Percentiles rank a stretch among this genome's conserved stretches.
These are phyloP conservation scores for Sinohyriopsis cumingii DNA, from an alignment of 2,888 invertebrate species.

Conservation along the genomic window DNA sequence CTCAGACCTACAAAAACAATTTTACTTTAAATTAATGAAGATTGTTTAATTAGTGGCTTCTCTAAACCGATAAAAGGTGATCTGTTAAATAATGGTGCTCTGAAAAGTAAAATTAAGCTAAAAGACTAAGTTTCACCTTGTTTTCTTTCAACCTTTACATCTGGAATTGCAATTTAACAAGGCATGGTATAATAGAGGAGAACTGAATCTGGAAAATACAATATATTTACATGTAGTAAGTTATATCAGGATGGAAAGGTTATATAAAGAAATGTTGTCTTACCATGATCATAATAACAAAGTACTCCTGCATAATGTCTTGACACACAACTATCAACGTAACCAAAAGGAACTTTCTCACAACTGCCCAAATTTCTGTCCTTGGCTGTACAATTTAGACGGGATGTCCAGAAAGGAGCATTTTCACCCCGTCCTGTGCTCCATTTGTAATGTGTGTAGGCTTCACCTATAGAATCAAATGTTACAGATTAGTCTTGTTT, in stretches of 20 bases:
- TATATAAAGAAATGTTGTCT: slow-evolving; percentile 2
- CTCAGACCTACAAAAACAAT: slow-evolving; percentile 40
- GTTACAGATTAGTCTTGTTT: too few species aligned
- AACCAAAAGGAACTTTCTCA: slow-evolving; percentile 43
- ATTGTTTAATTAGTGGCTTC: too few species aligned
- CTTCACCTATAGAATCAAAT: slow-evolving; percentile 39
- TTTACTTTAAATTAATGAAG: too few species aligned
- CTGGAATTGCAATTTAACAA: too few species aligned
- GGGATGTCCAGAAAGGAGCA: slow-evolving; percentile 77
- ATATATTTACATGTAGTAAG: not conserved
- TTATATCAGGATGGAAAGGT: not conserved
- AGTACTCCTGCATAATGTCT: slow-evolving; percentile 57
- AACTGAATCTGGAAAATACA: too few species aligned
- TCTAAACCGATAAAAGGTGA: too few species aligned
- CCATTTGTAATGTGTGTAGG: slow-evolving; percentile 57
- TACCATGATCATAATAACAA: slow-evolving; percentile 55
- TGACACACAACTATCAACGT: slow-evolving; percentile 42
- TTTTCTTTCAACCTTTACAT: too few species aligned
- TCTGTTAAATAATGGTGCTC: too few species aligned
- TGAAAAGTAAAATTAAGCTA: too few species aligned
- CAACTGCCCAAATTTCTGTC: slow-evolving; percentile 52
- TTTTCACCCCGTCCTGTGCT: slow-evolving; percentile 32
- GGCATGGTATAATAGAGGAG: too few species aligned
- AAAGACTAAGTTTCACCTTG: too few species aligned
- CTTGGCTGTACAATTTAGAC: slow-evolving; percentile 54